Conservation (phyloP, 2,888 invertebrate genomes). For the Hyposoter dolosus region DNA sequence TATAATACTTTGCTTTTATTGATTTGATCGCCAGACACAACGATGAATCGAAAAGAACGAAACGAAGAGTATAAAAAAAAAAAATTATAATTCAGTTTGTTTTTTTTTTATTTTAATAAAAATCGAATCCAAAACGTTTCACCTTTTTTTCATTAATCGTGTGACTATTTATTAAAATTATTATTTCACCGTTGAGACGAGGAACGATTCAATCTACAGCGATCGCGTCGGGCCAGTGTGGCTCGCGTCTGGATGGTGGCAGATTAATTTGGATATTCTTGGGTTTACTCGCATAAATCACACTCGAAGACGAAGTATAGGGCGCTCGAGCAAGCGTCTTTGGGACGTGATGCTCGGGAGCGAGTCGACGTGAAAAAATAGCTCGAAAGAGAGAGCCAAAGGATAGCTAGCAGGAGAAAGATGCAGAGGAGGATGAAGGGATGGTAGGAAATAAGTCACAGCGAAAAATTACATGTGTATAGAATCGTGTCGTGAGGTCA, state of each 20-base stretch:
- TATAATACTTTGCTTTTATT: not conserved
- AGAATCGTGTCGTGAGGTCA: conserved; percentile 80
- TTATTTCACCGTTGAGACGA: conserved; percentile 39
- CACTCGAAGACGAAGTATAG: conserved; percentile 60
- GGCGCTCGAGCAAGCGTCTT: conserved; percentile 46
- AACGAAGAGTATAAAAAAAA: too few relatives aligned
- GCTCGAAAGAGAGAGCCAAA: conserved; percentile 67
- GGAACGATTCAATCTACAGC: conserved; percentile 63
- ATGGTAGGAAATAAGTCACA: conserved; percentile 26
- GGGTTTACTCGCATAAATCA: conserved; percentile 71
- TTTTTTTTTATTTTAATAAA: not conserved
- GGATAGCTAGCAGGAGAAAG: conserved; percentile 13
- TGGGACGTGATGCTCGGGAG: conserved; percentile 63
- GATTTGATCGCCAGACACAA: not conserved
- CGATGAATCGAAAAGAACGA: too few relatives aligned
- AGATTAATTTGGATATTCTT: conserved; percentile 72
- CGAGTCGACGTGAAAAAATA: conserved; percentile 72
- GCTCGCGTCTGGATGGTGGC: conserved; percentile 63
- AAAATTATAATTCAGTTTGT: not conserved
- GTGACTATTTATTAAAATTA: conserved; percentile 13
- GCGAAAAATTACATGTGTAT: conserved; percentile 7
- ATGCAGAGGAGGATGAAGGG: conserved; percentile 35
- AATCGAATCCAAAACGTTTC: not conserved
- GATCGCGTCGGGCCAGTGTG: conserved; percentile 42
- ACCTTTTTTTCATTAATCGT: not conserved